These are phyloP conservation scores for Dendrolimus punctatus DNA, from an alignment of 1,140 invertebrate genomes.

Conservation along the genomic window DNA sequence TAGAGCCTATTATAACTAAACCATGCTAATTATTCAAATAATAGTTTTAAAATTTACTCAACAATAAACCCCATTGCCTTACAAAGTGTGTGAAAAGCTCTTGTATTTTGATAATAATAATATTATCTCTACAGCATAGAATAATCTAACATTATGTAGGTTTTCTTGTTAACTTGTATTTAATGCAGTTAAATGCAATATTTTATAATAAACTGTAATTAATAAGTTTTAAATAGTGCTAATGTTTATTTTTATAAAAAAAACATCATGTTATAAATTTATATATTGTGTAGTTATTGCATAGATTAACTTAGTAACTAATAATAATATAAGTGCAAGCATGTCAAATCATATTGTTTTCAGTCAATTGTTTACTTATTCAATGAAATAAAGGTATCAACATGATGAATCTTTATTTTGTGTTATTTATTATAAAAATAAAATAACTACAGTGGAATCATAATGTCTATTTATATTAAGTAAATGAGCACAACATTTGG, in stretches of 20 bases:
- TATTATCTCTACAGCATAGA: slow-evolving; percentile 48
- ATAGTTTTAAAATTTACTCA: slow-evolving; percentile 41
- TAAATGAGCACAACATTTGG: slow-evolving; percentile 33
- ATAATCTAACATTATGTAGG: slow-evolving; percentile 29
- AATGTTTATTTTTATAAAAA: slow-evolving; percentile 69
- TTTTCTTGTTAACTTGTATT: slow-evolving; percentile 68
- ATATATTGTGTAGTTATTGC: slow-evolving; percentile 66
- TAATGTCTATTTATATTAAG: slow-evolving; percentile 26
- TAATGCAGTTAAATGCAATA: slow-evolving; percentile 71
- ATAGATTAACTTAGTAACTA: slow-evolving; percentile 61
- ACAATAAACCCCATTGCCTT: slow-evolving; percentile 68
- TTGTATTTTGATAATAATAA: slow-evolving; percentile 67
- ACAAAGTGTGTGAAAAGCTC: slow-evolving; percentile 55
- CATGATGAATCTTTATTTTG: slow-evolving; percentile 15
- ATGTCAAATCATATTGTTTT: slow-evolving; percentile 70
- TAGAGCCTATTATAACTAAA: slow-evolving; percentile 62
- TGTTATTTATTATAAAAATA: slow-evolving; percentile 7
- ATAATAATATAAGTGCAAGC: slow-evolving; percentile 55
- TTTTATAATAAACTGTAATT: slow-evolving; percentile 67
- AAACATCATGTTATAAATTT: slow-evolving; percentile 65
- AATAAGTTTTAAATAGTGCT: slow-evolving; percentile 68
- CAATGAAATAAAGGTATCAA: slow-evolving; percentile 64
- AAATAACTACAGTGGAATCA: slow-evolving; percentile 20
- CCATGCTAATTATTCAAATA: slow-evolving; percentile 8
- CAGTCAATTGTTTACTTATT: slow-evolving; percentile 69